Base-by-base conservation (phyloP, 1,140 invertebrate species). In the Metaphire vulgaris region DNA sequence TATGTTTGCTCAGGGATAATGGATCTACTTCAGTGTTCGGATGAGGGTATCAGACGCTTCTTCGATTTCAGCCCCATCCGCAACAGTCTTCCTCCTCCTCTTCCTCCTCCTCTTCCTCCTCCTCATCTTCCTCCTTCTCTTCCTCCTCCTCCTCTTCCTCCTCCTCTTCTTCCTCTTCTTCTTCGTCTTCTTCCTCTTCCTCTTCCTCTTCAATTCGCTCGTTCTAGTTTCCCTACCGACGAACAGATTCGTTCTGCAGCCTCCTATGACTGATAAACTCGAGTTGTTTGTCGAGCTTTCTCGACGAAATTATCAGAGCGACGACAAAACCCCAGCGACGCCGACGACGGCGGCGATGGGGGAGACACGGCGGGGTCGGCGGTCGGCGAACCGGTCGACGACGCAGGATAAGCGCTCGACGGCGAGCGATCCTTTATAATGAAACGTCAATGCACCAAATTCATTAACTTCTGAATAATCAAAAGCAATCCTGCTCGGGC, bases 251-350 rank as follows among this genome's bases (percentile, higher is more conserved):
- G n/a, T n/a, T n/a, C n/a, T n/a, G n/a, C n/a, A n/a, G 21, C 41
- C 41, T 56, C 41, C 21, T 56, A 56, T 6, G 41, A 21, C 41
- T 56, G 41, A 56, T 56, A 56, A 56, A 56, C 41, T 56, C 41
- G 41, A 56, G 41, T 56, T 56, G 41, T 56, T 56, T 56, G 41
- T 21, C 41, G 6, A 56, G 41, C 41, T 56, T 56, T 56, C 41
- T 56, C 41, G 41, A 56, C 41, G 41, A 56, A 56, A 56, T 56
- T 56, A 56, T 56, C 41, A 56, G 41, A 56, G 41, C 41, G 41
- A 56, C 41, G 41, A 56, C 41, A 56, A 21, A n/a, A n/a, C n/a
- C n/a, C n/a, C n/a, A n/a, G n/a, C n/a, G n/a, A n/a, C n/a, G n/a
- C n/a, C n/a, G n/a, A n/a, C n/a, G n/a, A n/a, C n/a, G n/a, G n/a